Evolutionary conservation across 2,888 invertebrate species (phyloP).

Genomic region (Diplazon laetatorius): DNA sequence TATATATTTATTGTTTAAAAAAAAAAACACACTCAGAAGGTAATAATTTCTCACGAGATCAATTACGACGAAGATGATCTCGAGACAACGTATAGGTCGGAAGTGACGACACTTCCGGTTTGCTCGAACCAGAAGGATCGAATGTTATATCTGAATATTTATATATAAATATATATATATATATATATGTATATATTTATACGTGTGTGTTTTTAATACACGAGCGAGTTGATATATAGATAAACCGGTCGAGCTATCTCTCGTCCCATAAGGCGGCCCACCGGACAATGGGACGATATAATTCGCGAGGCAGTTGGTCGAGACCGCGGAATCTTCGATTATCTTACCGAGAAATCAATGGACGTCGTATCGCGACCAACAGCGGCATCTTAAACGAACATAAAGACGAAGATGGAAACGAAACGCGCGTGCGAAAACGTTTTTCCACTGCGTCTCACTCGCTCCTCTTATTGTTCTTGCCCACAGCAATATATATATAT

Average conservation of each 20-base stretch:
- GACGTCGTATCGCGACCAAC: slow-evolving; percentile 58
- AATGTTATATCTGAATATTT: background rate
- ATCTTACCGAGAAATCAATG: slow-evolving; percentile 76
- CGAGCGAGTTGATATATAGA: slow-evolving; percentile 17
- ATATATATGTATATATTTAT: too few relatives aligned
- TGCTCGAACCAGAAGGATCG: background rate
- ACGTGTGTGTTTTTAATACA: background rate
- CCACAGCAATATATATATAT: too few relatives aligned
- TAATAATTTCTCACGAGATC: background rate
- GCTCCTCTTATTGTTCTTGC: too few relatives aligned
- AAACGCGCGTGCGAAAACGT: too few relatives aligned
- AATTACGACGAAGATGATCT: slow-evolving; percentile 13
- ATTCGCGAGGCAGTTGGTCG: slow-evolving; percentile 60
- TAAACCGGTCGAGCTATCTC: slow-evolving; percentile 51
- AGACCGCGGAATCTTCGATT: slow-evolving; percentile 64
- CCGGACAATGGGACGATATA: slow-evolving; percentile 63
- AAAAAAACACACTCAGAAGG: too few relatives aligned
- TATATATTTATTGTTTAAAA: too few relatives aligned
- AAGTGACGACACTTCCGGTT: slow-evolving; percentile 20
- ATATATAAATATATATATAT: background rate
- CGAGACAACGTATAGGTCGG: slow-evolving; percentile 17
- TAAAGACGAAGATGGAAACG: slow-evolving; percentile 70
- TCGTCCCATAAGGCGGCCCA: slow-evolving; percentile 37
- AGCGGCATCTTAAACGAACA: slow-evolving; percentile 74
- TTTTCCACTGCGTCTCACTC: too few relatives aligned